Evolutionary conservation across 2,888 invertebrate genomes (phyloP).

Genomic region (Drosophila pseudotakahashii): DNA sequence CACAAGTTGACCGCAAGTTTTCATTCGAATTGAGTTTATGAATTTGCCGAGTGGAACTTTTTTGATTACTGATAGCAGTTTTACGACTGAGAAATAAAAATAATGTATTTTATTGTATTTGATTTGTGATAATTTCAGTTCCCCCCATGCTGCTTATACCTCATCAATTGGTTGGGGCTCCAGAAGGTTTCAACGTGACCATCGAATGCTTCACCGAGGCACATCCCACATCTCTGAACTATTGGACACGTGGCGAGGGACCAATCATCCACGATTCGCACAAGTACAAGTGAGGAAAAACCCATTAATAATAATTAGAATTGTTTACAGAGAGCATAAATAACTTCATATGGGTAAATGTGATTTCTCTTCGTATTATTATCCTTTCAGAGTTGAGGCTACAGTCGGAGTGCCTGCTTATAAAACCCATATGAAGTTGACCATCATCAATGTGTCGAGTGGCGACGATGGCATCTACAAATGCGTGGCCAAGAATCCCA

Average conservation of each 20-base stretch:
- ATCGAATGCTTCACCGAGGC: slow-evolving; percentile 96
- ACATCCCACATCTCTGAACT: slow-evolving; percentile 95
- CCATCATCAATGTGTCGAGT: slow-evolving; percentile 90
- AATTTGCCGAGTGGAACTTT: slow-evolving; percentile 21
- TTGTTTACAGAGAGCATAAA: too few species aligned
- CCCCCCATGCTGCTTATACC: slow-evolving; percentile 96
- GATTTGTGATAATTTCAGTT: slow-evolving; percentile 86
- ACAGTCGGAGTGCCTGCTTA: slow-evolving; percentile 89
- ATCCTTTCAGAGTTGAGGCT: slow-evolving; percentile 86
- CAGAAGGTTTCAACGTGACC: slow-evolving; percentile 92
- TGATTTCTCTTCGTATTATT: background rate
- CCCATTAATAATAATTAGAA: background rate
- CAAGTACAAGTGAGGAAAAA: slow-evolving; percentile 88
- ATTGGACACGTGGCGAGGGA: slow-evolving; percentile 94
- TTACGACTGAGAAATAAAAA: slow-evolving; percentile 1
- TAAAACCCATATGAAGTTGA: slow-evolving; percentile 94
- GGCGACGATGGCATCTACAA: slow-evolving; percentile 95
- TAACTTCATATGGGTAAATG: background rate
- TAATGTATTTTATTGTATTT: too few species aligned
- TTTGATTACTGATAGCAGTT: slow-evolving; percentile 17
- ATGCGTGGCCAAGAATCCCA: slow-evolving; percentile 93
- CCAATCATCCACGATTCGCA: slow-evolving; percentile 94
- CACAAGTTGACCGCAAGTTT: slow-evolving; percentile 35
- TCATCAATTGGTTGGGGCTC: slow-evolving; percentile 94
- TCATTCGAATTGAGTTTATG: slow-evolving; percentile 7